Percentiles rank a stretch among this genome's conserved stretches.
phyloP scores from a whole-genome alignment of 1,140 invertebrate species.

The Polypedilum vanderplanki region DNA sequence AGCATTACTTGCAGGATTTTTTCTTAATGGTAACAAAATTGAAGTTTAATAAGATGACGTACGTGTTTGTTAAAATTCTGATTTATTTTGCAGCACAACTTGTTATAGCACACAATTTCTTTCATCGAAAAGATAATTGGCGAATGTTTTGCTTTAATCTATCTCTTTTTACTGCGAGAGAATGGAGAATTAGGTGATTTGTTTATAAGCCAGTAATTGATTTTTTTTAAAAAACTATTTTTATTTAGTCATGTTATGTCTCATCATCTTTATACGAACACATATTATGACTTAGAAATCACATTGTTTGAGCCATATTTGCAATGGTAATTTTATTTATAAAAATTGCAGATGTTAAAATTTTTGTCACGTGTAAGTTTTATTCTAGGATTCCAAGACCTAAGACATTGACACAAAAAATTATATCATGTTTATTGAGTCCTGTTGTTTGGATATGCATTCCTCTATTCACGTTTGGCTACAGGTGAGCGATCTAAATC shows the following conservation, averaged over 20 bases:
- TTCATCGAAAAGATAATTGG: conserved; percentile 72
- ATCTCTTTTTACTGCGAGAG: conserved; percentile 52
- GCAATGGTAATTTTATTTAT: no score
- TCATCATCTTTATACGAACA: conserved; percentile 76
- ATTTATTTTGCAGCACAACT: conserved; percentile 37
- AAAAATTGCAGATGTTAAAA: no score
- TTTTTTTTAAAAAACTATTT: no score
- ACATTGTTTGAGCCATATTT: conserved; percentile 61
- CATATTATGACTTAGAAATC: conserved; percentile 67
- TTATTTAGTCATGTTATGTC: conserved; percentile 59
- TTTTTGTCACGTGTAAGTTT: no score
- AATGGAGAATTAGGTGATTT: conserved; percentile 57
- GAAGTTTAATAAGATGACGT: no score
- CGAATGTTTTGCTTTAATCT: conserved; percentile 76
- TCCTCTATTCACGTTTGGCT: conserved; percentile 40
- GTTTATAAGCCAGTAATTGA: no score
- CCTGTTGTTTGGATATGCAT: conserved; percentile 47
- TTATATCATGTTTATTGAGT: conserved; percentile 46
- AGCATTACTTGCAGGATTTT: conserved; percentile 47
- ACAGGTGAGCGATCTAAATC: background rate
- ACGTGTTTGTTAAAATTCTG: no score
- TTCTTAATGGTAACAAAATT: conserved; percentile 45
- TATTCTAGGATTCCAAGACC: conserved; percentile 52
- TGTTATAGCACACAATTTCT: conserved; percentile 69
- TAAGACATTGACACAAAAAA: conserved; percentile 43